Evolutionary conservation across 2,888 invertebrate species (phyloP), one percentile per base, ranked within the genome.

Genomic region (Metacarcinus magister): DNA sequence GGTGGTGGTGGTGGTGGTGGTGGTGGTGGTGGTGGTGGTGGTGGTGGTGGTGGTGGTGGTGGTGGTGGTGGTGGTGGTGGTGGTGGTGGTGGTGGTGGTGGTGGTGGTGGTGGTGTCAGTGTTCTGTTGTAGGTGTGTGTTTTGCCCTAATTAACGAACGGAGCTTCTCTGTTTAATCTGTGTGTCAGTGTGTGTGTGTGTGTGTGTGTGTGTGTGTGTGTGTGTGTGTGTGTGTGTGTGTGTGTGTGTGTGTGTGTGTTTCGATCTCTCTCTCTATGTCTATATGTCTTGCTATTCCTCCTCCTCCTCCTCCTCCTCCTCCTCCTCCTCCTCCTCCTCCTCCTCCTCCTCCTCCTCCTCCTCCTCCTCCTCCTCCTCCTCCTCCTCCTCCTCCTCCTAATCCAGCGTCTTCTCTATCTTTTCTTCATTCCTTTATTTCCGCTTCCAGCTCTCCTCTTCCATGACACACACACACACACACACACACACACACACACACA

Each of bases 61-160:
- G 67, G n/a, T 67, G 67, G n/a, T 67, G 67, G 19, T n/a, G 67
- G 67, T 67, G 67, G 67, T 67, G 67, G 23, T 67, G n/a, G 5
- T 67, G n/a, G 67, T 67, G 67, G 67, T 67, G 67, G 67, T 67
- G 67, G 67, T 67, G 67, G n/a, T 67, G 67, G 67, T 67, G 67
- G 67, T 67, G 67, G 23, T 67, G 67, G 67, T 67, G 67, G 67
- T 23, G 67, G 13, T 67, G 67, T 67, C 67, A 19, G 23, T 67
- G 67, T 67, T 67, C 67, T n/a, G 10, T 19, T 67, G 67, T 67
- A n/a, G 67, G 23, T 67, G 67, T 67, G 67, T 67, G 67, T n/a
- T 67, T 67, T 67, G 67, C 67, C 67, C 67, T 67, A 67, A 67
- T 67, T 67, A 67, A 67, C 67, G 67, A 67, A 67, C 67, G 67